phyloP scores from a whole-genome alignment of 2,888 invertebrate genomes.

The Eustalomyia histrio region DNA sequence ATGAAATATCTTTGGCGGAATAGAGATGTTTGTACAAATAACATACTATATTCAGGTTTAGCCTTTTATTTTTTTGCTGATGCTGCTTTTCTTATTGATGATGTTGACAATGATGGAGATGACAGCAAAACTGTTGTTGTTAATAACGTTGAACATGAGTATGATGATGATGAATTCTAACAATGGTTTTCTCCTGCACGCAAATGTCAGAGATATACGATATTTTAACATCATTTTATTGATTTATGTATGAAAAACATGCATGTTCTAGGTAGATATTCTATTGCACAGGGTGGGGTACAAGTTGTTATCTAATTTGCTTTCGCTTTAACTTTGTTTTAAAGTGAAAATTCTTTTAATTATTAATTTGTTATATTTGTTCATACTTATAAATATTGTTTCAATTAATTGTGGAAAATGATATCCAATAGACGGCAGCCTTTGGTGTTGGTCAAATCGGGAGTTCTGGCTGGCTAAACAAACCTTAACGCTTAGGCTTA shows the following conservation, averaged over 20 bases:
- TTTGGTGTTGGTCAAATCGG: too few relatives aligned
- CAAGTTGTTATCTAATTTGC: too few relatives aligned
- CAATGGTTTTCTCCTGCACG: background rate
- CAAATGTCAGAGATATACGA: background rate
- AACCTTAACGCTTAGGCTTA: too few relatives aligned
- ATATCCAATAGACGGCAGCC: too few relatives aligned
- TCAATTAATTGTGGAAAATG: too few relatives aligned
- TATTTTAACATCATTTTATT: background rate
- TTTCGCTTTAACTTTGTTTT: too few relatives aligned
- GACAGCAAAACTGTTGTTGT: background rate
- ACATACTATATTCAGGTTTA: too few relatives aligned
- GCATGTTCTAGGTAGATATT: background rate
- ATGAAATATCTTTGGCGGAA: slow-evolving; percentile 22
- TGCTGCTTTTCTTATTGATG: background rate
- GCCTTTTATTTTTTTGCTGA: background rate
- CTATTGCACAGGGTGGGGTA: too few relatives aligned
- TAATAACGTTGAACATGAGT: background rate
- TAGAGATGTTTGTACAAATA: background rate
- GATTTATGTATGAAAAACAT: background rate
- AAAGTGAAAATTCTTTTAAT: too few relatives aligned
- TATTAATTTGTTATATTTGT: too few relatives aligned
- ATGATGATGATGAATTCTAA: background rate
- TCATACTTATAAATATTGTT: too few relatives aligned
- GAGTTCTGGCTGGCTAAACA: too few relatives aligned
- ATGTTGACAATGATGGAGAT: background rate